A percentile compares a stretch with the other conserved stretches of the same genome.
Evolutionary conservation across 2,113 vertebrate species (phyloP).

Genomic region (Podarcis muralis): DNA sequence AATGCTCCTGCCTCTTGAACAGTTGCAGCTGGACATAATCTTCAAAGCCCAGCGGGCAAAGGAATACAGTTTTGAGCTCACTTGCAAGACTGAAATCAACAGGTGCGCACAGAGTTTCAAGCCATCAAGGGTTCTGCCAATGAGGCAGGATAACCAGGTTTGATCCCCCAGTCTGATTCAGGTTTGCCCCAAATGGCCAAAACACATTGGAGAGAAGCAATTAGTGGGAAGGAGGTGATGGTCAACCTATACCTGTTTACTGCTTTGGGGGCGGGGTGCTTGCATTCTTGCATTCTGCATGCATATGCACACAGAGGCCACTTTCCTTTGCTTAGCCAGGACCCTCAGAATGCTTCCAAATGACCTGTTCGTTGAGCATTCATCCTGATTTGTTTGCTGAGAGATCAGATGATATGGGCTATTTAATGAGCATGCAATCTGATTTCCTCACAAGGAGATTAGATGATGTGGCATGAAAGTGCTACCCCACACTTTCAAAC

Average conservation of each 20-base stretch:
- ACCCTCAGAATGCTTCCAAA: too few species aligned
- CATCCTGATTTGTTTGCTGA: too few species aligned
- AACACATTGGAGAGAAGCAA: background rate
- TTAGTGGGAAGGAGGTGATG: background rate
- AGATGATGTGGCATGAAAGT: too few species aligned
- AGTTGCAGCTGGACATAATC: constrained; percentile 82
- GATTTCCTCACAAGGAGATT: too few species aligned
- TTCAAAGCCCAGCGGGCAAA: constrained; percentile 84
- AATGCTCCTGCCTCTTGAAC: constrained; percentile 86
- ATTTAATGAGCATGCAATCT: too few species aligned
- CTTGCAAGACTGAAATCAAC: constrained; percentile 87
- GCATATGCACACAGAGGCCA: background rate
- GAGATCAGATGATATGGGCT: too few species aligned
- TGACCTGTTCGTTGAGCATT: too few species aligned
- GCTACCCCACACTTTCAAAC: too few species aligned
- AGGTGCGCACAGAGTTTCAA: constrained; percentile 73
- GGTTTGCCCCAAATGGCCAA: too few species aligned
- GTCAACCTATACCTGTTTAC: background rate
- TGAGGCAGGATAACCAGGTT: background rate
- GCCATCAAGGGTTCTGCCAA: background rate
- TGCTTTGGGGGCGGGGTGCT: too few species aligned
- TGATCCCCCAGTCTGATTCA: too few species aligned
- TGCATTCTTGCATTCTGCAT: background rate
- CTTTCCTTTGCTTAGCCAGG: background rate
- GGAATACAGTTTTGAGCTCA: constrained; percentile 85